Conservation (phyloP, 92 coral and sea anemone genomes). For the Virgularia gustaviana region DNA sequence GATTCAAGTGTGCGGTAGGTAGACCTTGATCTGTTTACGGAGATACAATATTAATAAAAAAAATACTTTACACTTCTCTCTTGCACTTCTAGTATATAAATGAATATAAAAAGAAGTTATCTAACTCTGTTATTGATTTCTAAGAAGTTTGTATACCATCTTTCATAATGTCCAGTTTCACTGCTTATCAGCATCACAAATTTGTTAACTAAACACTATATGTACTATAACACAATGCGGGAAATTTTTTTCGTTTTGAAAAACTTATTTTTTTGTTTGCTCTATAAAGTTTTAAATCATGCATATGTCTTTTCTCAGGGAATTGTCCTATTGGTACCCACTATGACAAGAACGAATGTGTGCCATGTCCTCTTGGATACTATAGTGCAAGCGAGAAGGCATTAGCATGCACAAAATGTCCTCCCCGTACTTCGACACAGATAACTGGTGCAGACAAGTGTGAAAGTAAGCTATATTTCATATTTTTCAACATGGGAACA, state of each 20-base stretch:
- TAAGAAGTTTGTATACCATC: too few relatives aligned
- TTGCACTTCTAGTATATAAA: neutral
- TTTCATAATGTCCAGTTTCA: too few relatives aligned
- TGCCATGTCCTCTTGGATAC: conserved; percentile 57
- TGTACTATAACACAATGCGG: too few relatives aligned
- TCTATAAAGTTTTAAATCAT: neutral
- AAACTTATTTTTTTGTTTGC: too few relatives aligned
- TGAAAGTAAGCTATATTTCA: conserved; percentile 2
- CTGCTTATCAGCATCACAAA: too few relatives aligned
- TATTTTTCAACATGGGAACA: neutral
- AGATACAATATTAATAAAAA: neutral
- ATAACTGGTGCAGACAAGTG: conserved; percentile 51
- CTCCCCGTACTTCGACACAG: conserved; percentile 32
- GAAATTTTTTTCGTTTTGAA: too few relatives aligned
- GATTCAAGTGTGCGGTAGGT: conserved; percentile 34
- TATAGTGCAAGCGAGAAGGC: conserved; percentile 55
- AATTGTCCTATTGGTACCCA: conserved; percentile 68
- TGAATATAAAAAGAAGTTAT: too few relatives aligned
- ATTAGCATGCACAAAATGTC: conserved; percentile 53
- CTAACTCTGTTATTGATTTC: too few relatives aligned
- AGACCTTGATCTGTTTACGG: neutral
- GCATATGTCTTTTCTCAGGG: conserved; percentile 27
- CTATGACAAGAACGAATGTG: conserved; percentile 54
- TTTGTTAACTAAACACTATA: too few relatives aligned
- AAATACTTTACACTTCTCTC: neutral